Base-by-base conservation (phyloP, 92 coral and sea anemone species). In the Epizoanthus stellaris region DNA sequence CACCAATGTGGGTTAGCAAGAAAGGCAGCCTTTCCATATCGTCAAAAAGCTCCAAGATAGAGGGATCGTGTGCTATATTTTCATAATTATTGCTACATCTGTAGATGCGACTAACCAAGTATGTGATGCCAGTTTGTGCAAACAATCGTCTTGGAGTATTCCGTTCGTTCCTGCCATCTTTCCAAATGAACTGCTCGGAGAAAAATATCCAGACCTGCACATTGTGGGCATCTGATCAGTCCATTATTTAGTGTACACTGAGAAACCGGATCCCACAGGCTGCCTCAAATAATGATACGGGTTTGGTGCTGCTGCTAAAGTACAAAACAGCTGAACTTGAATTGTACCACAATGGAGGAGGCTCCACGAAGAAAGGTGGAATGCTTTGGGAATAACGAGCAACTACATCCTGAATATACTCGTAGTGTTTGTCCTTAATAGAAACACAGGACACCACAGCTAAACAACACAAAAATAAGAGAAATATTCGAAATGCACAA, bases 131-230 rank as follows among this genome's bases (percentile, higher is more conserved):
- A 69, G 47, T 75, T 56, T 65, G 47, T 16, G 77, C 72, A 38
- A 67, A 80, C 73, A 76, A 79, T 43, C 77, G 53, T 39, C 88
- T 81, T 13, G 85, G 84, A 25, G 70, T 70, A 74, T 84, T 79
- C 67, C 90, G 79, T 25, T 81, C 79, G 20, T 63, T 86, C 38
- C 89, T 64, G 13, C 90, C 87, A 74, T 90, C 93, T 52, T 90
- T 90, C 93, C 90, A 90, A 90, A 70, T 90, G 90, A 42, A 70
- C 76, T 67, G 89, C 79, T 39, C 92, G 40, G 34, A 90, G 84
- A 63, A 34, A 82, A 64, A 74, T 65, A 12, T 57, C 81, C 60
- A 76, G 40, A 66, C 58, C 83, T 63, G 47, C 77, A 70, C 86
- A 85, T 60, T 76, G 86, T 20, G 84, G 93, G 74, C 87, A 89